A percentile compares a stretch with the other conserved stretches of the same genome.
phyloP scores from a whole-genome alignment of 2,113 vertebrate species.

The Galbula dea region DNA sequence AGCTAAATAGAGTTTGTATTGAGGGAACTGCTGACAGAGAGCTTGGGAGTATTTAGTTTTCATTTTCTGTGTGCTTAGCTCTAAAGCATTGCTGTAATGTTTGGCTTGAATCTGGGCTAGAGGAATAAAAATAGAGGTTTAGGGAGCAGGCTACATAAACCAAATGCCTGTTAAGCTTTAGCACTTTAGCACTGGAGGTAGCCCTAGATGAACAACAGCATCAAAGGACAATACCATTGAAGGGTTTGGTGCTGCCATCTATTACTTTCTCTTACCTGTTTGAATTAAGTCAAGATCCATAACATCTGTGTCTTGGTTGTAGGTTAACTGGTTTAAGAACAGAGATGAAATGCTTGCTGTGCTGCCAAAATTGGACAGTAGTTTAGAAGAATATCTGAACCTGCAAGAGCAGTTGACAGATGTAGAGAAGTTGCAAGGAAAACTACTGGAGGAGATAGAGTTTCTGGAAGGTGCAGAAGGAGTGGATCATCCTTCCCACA shows the following conservation, averaged over 20 bases:
- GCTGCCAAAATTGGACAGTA: slow-evolving; percentile 89
- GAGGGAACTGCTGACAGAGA: background rate
- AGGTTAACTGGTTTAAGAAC: slow-evolving; percentile 99
- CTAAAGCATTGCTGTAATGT: background rate
- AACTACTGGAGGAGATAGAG: slow-evolving; percentile 87
- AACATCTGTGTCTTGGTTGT: background rate
- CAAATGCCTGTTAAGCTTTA: background rate
- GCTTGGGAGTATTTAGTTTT: background rate
- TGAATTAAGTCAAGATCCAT: background rate
- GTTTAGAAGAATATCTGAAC: slow-evolving; percentile 88
- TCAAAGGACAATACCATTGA: no score
- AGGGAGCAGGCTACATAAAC: background rate
- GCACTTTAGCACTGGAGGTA: background rate
- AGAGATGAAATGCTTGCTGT: slow-evolving; percentile 94
- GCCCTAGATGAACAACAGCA: background rate
- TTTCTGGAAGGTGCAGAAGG: slow-evolving; percentile 94
- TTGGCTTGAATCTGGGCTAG: background rate
- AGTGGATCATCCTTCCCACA: slow-evolving; percentile 86
- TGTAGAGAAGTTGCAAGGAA: slow-evolving; percentile 87
- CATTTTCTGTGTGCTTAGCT: background rate
- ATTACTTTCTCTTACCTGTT: background rate
- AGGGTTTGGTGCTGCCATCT: background rate
- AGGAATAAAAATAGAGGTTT: background rate
- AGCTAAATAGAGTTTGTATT: background rate
- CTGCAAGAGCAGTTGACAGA: slow-evolving; percentile 89